These are phyloP conservation scores for Zaprionus lachaisei DNA, from an alignment of 1,140 invertebrate species.

Conservation along the genomic window DNA sequence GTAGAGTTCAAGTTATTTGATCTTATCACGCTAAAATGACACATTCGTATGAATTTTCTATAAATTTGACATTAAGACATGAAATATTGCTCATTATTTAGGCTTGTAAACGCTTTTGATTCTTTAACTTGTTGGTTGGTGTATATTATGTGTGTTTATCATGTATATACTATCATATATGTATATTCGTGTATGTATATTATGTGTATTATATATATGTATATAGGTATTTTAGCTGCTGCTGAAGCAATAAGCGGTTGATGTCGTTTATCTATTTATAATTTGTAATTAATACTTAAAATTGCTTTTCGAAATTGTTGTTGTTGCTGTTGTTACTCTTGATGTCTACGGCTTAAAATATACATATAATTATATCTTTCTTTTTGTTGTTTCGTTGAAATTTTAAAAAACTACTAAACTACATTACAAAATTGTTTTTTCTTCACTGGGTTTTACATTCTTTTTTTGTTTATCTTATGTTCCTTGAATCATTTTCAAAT, in stretches of 20 bases:
- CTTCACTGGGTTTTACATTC: slow-evolving; percentile 41
- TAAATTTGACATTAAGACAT: slow-evolving; percentile 79
- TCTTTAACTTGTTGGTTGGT: slow-evolving; percentile 57
- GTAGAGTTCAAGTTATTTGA: slow-evolving; percentile 47
- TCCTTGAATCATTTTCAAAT: slow-evolving; percentile 21
- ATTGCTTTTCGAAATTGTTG: slow-evolving; percentile 76
- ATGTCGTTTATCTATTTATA: slow-evolving; percentile 59
- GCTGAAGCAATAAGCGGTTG: slow-evolving; percentile 66
- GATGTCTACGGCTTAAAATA: slow-evolving; percentile 55
- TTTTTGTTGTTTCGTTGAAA: slow-evolving; percentile 24
- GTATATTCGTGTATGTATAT: slow-evolving; percentile 36
- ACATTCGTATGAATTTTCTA: slow-evolving; percentile 64
- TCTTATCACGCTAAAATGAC: slow-evolving; percentile 74
- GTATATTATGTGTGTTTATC: slow-evolving; percentile 33
- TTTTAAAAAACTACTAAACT: slow-evolving; percentile 49
- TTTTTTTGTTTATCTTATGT: slow-evolving; percentile 15
- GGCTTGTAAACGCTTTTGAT: slow-evolving; percentile 74
- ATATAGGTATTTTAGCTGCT: slow-evolving; percentile 59
- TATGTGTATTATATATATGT: slow-evolving; percentile 46
- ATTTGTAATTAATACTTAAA: slow-evolving; percentile 78
- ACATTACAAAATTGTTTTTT: slow-evolving; percentile 48
- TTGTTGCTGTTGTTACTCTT: slow-evolving; percentile 41
- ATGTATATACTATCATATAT: slow-evolving; percentile 37
- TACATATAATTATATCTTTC: slow-evolving; percentile 34
- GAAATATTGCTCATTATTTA: slow-evolving; percentile 78